A percentile compares a stretch with the other conserved stretches of the same genome.
These are phyloP conservation scores for Peromyscus nudipes DNA, from an alignment of 2,797 vertebrate genomes.

Conservation along the genomic window DNA sequence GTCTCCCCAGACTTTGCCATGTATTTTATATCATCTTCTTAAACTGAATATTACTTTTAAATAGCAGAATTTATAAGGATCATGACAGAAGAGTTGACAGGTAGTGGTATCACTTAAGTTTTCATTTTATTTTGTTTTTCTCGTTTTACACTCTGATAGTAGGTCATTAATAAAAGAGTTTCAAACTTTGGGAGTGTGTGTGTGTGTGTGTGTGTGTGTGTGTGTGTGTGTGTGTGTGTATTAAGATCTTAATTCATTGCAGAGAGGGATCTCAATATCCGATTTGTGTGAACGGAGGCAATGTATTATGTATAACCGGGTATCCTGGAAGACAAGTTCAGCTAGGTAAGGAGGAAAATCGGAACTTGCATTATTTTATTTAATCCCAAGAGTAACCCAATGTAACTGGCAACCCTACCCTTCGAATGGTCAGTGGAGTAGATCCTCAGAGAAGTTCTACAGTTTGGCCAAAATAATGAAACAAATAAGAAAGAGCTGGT, in stretches of 20 bases:
- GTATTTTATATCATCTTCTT: background rate
- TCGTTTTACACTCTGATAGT: background rate
- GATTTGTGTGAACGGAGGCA: background rate
- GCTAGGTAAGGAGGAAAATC: background rate
- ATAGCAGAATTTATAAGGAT: background rate
- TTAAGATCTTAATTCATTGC: slow-evolving; percentile 24
- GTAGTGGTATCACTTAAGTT: background rate
- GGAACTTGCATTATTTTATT: background rate
- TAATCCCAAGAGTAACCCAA: background rate
- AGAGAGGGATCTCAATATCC: background rate
- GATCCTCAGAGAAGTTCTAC: slow-evolving; percentile 13
- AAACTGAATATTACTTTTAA: slow-evolving; percentile 13
- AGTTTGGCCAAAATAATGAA: slow-evolving; percentile 28
- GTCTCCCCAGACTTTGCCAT: background rate
- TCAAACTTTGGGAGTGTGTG: background rate
- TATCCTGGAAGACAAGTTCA: background rate
- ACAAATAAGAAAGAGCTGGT: background rate
- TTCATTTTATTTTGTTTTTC: background rate
- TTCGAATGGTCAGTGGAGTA: background rate
- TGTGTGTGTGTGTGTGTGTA: background rate
- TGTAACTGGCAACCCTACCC: background rate
- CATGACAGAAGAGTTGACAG: background rate
- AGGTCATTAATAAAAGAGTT: background rate
- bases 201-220: background rate
- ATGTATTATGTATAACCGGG: background rate